Evolutionary conservation across 2,113 vertebrate species (phyloP), one percentile per base, ranked within the genome.

Genomic region (Alectura lathami): DNA sequence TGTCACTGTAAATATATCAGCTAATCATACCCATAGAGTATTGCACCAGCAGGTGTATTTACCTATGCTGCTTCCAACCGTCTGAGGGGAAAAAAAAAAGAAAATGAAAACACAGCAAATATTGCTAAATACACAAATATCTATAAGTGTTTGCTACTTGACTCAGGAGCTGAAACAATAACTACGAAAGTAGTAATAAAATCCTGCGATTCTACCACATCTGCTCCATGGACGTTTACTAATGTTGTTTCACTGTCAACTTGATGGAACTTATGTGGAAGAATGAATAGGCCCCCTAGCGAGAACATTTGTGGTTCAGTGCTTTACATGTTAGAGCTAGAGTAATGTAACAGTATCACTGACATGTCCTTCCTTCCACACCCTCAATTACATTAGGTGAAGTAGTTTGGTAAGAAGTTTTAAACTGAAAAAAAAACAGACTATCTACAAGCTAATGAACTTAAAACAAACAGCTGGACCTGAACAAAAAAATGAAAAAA

Each of bases 91-190:
- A 87, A 84, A 70, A 54, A 9, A 59, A 69, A 47, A 7, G 2
- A 92, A 92, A 94, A 95, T 54, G 72, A 96, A 97, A 96, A 83
- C 66, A 67, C 50, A 96, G 64, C 73, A 93, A 94, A 96, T 90
- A 72, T 8, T 91, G 57, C 92, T 96, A 96, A 97, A 95, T 75
- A 79, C 83, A 93, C 81, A 95, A 96, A 79, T 74, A 91, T 32
- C 27, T 77, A 43, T 75, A 95, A 86, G 57, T 23, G 70, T 91
- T 94, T 93, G 87, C 75, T 93, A 77, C 91, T 94, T 92, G 88
- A 97, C 40, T 89, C 88, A 92, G 90, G 75, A 97, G 22, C 90
- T 78, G 66, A 63, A 89, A 92, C 29, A 54, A 10, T 72, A 90
- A 83, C 17, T 91, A 88, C 17, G 91, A 72, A 81, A 86, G 48